Conservation (phyloP, 1,140 invertebrate species). For the Sipha flava region DNA sequence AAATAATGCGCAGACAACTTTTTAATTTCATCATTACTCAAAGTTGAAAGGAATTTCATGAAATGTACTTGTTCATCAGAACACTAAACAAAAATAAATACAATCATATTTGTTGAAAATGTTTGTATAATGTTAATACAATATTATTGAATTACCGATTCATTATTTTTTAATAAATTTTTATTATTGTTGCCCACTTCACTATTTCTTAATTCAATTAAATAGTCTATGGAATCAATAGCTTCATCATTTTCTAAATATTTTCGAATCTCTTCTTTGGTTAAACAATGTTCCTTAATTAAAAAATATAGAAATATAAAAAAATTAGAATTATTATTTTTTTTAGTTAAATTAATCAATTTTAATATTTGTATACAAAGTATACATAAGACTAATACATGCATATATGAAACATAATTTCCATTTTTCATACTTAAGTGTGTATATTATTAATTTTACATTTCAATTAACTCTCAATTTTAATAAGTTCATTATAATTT, state of each 20-base stretch:
- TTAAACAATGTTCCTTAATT: constrained; percentile 5
- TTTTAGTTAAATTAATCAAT: neutral
- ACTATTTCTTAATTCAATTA: constrained; percentile 23
- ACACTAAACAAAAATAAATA: neutral
- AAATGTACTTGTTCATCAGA: neutral
- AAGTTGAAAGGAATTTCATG: neutral
- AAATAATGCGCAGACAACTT: constrained; percentile 15
- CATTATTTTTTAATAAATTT: neutral
- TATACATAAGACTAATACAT: too few species aligned
- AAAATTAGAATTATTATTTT: neutral
- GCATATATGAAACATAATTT: too few species aligned
- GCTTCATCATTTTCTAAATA: constrained; percentile 27
- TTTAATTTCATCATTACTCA: neutral
- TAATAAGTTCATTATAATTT: too few species aligned
- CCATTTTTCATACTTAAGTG: too few species aligned
- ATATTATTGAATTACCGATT: neutral
- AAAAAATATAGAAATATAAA: neutral
- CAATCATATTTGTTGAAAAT: neutral
- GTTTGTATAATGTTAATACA: neutral
- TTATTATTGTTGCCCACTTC: neutral
- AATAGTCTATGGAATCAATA: constrained; percentile 6
- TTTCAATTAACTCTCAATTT: too few species aligned
- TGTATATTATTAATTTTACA: too few species aligned
- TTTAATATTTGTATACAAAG: too few species aligned
- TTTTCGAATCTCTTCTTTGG: neutral